phyloP scores from a whole-genome alignment of 2,113 vertebrate genomes.

The Hirundichthys speculiger region DNA sequence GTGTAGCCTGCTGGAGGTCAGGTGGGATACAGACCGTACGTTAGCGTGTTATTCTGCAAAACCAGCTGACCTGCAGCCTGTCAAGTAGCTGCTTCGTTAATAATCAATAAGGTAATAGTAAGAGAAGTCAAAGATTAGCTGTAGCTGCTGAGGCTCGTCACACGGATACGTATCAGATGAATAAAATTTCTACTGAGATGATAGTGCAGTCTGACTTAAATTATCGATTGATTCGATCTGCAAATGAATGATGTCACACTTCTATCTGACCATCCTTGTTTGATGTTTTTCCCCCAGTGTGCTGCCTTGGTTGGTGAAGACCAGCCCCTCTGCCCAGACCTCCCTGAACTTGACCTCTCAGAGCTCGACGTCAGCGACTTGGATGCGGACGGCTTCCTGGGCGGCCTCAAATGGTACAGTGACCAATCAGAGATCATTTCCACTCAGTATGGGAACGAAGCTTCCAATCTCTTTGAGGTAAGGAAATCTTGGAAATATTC shows the following conservation, averaged over 20 bases:
- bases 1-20: conserved; percentile 19
- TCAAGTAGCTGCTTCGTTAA: conserved; percentile 5
- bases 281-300: conserved; percentile 81
- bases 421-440: conserved; percentile 99
- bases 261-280: conserved; percentile 9
- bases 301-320: conserved; percentile 99
- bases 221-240: conserved; percentile 5
- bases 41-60: conserved; percentile 10
- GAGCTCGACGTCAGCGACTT: conserved; percentile 98
- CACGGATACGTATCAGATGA: background rate
- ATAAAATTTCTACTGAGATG: background rate
- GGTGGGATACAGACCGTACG: conserved; percentile 29
- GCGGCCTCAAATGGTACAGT: conserved; percentile 99
- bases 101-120: conserved; percentile 6
- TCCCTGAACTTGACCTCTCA: conserved; percentile 99
- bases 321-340: conserved; percentile 98
- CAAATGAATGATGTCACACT: conserved; percentile 11
- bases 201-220: conserved; percentile 6
- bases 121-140: conserved; percentile 9
- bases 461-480: conserved; percentile 97
- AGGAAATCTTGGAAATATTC: conserved; percentile 40
- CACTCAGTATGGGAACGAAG: conserved; percentile 95
- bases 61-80: conserved; percentile 1
- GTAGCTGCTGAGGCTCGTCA: background rate
- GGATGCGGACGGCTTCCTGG: conserved; percentile 95